Percentiles rank a stretch among this genome's conserved stretches.
Evolutionary conservation across 2,797 vertebrate species (phyloP).

Genomic region (Yasuhikotakia modesta): DNA sequence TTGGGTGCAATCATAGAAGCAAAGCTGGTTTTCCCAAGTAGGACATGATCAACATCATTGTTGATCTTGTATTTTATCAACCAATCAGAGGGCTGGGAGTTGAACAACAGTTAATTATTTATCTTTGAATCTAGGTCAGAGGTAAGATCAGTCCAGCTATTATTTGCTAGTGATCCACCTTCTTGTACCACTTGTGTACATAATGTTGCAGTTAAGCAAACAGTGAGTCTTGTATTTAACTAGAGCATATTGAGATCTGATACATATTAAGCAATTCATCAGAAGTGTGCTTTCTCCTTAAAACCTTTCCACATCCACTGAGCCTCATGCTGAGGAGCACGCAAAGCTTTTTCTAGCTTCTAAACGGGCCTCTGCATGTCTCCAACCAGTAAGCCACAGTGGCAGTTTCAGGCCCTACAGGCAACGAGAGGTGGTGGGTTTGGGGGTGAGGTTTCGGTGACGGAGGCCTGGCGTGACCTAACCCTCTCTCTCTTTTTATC

Average conservation of each 20-base stretch:
- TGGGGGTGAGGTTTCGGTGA: slow-evolving; percentile 73
- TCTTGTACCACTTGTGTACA: background rate
- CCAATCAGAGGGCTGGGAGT: background rate
- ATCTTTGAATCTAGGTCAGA: background rate
- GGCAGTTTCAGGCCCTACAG: slow-evolving; percentile 54
- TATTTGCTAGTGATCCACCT: background rate
- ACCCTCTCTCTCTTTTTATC: slow-evolving; percentile 72
- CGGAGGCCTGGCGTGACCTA: slow-evolving; percentile 72
- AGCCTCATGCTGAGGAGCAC: background rate
- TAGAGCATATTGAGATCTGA: background rate
- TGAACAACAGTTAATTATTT: background rate
- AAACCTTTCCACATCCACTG: slow-evolving; percentile 2
- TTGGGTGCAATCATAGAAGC: background rate
- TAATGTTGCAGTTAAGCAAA: background rate
- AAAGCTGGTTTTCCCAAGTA: background rate
- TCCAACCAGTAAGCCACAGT: slow-evolving; percentile 44
- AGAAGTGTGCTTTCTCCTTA: background rate
- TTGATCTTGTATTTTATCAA: background rate
- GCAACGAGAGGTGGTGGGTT: slow-evolving; percentile 64
- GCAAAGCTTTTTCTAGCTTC: slow-evolving; percentile 5
- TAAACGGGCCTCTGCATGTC: background rate
- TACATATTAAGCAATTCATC: background rate
- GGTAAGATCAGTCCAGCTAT: background rate
- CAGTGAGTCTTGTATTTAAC: background rate
- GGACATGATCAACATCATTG: background rate